Percentiles rank a stretch among this genome's conserved stretches.
Conservation (phyloP, 2,797 vertebrate species). For the Tokudaia tokunoshimensis region DNA sequence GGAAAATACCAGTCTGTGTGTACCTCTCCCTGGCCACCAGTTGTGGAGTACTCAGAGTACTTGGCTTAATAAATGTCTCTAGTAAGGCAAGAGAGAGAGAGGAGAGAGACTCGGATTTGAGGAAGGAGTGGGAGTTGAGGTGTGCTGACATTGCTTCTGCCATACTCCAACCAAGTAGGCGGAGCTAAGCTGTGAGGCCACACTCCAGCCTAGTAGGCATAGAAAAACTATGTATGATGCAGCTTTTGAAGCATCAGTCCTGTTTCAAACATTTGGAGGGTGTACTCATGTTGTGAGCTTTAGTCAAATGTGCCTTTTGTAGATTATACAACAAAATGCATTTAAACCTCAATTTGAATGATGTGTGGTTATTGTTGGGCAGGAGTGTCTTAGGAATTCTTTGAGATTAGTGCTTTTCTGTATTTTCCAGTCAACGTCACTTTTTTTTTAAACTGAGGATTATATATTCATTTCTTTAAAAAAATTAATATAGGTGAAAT, state of each 20-base stretch:
- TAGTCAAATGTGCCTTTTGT: neutral
- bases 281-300: neutral
- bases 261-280: neutral
- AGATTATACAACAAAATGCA: neutral
- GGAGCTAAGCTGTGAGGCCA: neutral
- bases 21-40: no score
- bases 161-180: neutral
- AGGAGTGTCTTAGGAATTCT: neutral
- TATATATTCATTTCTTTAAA: neutral
- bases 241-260: neutral
- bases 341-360: neutral
- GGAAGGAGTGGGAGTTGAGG: neutral
- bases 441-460: neutral
- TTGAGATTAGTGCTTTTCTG: slow-evolving; percentile 24
- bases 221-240: neutral
- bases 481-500: neutral
- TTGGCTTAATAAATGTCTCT: neutral
- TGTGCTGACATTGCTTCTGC: fast-evolving
- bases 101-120: neutral
- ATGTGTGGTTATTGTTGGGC: neutral
- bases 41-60: neutral
- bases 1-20: neutral
- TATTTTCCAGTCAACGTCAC: neutral
- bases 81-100: neutral
- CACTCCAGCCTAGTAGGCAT: neutral